Evolutionary conservation across 64 coral and sea anemone species (phyloP).

Genomic region (Catalaphyllia jardinei): DNA sequence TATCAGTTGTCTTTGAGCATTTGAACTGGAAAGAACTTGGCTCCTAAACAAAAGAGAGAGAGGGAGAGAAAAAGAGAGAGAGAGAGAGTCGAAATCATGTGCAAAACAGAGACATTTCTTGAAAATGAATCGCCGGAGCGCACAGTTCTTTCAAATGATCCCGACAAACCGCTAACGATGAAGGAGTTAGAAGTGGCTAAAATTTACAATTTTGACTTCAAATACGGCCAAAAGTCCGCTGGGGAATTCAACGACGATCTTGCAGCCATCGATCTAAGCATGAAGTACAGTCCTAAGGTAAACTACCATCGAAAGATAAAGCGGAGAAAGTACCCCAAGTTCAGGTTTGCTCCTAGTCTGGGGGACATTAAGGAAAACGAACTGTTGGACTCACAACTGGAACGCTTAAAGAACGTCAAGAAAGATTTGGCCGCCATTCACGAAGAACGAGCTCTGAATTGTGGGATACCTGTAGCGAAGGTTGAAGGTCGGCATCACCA

Average conservation of each 20-base stretch:
- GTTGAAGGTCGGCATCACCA: not conserved
- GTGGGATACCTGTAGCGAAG: not conserved
- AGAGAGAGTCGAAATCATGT: not conserved
- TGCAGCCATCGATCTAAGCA: not conserved
- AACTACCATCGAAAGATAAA: slow-evolving; percentile 46
- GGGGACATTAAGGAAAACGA: slow-evolving; percentile 61
- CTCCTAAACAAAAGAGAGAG: not conserved
- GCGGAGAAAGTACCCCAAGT: slow-evolving; percentile 25
- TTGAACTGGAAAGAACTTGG: not conserved
- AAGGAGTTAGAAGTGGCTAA: slow-evolving; percentile 20
- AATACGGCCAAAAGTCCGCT: slow-evolving; percentile 53
- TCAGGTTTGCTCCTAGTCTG: slow-evolving; percentile 55
- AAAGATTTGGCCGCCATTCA: slow-evolving; percentile 42
- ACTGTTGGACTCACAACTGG: slow-evolving; percentile 19
- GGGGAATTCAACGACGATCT: slow-evolving; percentile 27
- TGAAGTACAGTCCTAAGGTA: slow-evolving; percentile 34
- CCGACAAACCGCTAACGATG: slow-evolving; percentile 30
- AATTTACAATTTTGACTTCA: slow-evolving; percentile 66
- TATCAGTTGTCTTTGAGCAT: slow-evolving; percentile 22
- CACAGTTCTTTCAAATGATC: no score
- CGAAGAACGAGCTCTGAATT: slow-evolving; percentile 26
- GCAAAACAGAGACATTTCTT: slow-evolving; percentile 14
- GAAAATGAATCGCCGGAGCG: no score
- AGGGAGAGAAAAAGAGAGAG: no score
- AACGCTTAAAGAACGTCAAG: not conserved